A percentile compares a stretch with the other conserved stretches of the same genome.
Evolutionary conservation across 2,797 vertebrate species (phyloP).

Genomic region (Neosilurus hyrtlii): DNA sequence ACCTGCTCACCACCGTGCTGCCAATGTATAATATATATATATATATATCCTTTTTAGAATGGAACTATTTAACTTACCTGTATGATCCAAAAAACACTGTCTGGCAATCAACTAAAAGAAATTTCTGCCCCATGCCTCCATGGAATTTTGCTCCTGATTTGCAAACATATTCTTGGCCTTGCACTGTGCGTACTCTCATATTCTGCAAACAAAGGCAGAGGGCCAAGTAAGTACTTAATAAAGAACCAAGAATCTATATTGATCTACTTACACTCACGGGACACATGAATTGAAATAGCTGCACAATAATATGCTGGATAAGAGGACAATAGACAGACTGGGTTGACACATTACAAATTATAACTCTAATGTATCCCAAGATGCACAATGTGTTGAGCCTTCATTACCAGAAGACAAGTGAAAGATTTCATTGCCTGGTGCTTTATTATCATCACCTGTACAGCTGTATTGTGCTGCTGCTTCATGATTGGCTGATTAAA

Average conservation of each 20-base stretch:
- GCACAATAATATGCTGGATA: background rate
- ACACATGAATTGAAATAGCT: background rate
- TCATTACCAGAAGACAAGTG: background rate
- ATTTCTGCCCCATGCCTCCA: slow-evolving; percentile 91
- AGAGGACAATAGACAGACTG: background rate
- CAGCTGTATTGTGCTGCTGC: background rate
- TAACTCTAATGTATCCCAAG: background rate
- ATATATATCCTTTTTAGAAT: background rate
- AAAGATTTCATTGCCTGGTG: background rate
- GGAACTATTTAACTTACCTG: slow-evolving; percentile 76
- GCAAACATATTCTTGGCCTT: slow-evolving; percentile 91
- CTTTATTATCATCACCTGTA: background rate
- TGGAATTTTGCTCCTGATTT: slow-evolving; percentile 91
- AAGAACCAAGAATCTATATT: background rate
- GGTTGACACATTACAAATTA: background rate
- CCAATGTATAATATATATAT: no score
- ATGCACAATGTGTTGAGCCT: background rate
- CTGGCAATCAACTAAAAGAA: slow-evolving; percentile 90
- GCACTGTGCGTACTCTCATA: slow-evolving; percentile 91
- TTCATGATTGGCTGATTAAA: background rate
- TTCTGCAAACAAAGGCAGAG: slow-evolving; percentile 75
- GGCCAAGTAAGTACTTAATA: background rate
- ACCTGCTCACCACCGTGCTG: no score
- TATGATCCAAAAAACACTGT: slow-evolving; percentile 93
- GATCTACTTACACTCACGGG: background rate